phyloP scores from a whole-genome alignment of 2,888 invertebrate genomes.

The Agriopis marginaria region DNA sequence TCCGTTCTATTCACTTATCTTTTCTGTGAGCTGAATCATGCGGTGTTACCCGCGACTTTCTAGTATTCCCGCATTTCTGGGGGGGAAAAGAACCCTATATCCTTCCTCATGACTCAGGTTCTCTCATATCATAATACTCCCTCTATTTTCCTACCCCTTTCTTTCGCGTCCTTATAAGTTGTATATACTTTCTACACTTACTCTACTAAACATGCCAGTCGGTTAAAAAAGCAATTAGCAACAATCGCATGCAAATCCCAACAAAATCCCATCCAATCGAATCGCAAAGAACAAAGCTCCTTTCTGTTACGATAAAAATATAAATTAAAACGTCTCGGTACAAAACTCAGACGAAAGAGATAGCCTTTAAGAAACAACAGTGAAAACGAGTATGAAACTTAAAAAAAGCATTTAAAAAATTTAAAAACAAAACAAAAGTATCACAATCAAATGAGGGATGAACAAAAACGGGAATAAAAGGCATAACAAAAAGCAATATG shows the following conservation, averaged over 20 bases:
- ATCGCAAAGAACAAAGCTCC: slow-evolving; percentile 39
- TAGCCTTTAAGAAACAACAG: slow-evolving; percentile 67
- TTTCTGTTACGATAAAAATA: slow-evolving; percentile 65
- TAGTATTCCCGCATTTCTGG: neutral
- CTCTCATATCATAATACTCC: too few relatives aligned
- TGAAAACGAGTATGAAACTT: slow-evolving; percentile 64
- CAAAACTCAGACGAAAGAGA: slow-evolving; percentile 65
- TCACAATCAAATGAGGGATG: slow-evolving; percentile 86
- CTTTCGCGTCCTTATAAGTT: too few relatives aligned
- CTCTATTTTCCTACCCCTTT: too few relatives aligned
- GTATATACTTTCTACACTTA: too few relatives aligned
- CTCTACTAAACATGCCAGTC: neutral
- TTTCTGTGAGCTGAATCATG: neutral
- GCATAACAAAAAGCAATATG: slow-evolving; percentile 82
- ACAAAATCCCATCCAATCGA: slow-evolving; percentile 27
- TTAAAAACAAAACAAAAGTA: slow-evolving; percentile 52
- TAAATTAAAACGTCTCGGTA: slow-evolving; percentile 81
- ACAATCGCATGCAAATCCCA: slow-evolving; percentile 25
- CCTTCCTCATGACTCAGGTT: too few relatives aligned
- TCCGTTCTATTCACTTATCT: too few relatives aligned
- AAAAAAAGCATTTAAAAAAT: slow-evolving; percentile 8
- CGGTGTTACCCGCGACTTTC: neutral
- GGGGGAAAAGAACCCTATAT: neutral
- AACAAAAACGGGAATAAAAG: slow-evolving; percentile 83
- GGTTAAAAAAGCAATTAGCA: slow-evolving; percentile 39